Percentiles rank a stretch among this genome's conserved stretches.
Evolutionary conservation across 2,888 invertebrate species (phyloP).

Genomic region (Agrochola macilenta): DNA sequence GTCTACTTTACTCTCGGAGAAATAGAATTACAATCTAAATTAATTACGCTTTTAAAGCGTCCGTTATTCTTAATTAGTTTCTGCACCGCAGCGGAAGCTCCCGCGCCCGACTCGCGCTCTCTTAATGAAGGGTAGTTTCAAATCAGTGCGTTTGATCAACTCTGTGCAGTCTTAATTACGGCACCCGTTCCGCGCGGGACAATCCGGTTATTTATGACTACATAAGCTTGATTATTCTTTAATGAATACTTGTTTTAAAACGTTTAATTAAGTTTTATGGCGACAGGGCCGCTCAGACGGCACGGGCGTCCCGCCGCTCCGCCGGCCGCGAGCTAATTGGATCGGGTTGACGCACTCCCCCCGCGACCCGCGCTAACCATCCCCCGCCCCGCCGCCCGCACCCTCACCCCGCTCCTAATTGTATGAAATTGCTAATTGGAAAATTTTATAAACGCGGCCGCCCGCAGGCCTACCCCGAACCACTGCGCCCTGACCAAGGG

Average conservation of each 20-base stretch:
- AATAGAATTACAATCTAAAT: constrained; percentile 91
- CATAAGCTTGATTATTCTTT: constrained; percentile 91
- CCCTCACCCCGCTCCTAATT: constrained; percentile 86
- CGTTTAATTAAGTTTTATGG: constrained; percentile 91
- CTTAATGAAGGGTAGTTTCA: constrained; percentile 91
- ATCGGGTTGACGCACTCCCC: constrained; percentile 89
- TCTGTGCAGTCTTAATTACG: constrained; percentile 91
- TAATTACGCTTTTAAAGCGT: constrained; percentile 91
- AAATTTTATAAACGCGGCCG: constrained; percentile 90
- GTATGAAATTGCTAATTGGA: constrained; percentile 91
- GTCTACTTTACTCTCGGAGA: constrained; percentile 90
- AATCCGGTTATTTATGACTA: constrained; percentile 91
- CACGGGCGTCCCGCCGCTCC: constrained; percentile 87
- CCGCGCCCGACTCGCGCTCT: constrained; percentile 85
- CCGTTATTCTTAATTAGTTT: constrained; percentile 91
- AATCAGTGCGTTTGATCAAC: constrained; percentile 91
- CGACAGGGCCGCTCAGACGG: constrained; percentile 88
- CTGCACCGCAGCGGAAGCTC: constrained; percentile 90
- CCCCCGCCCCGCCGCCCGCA: constrained; percentile 73
- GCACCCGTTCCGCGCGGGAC: constrained; percentile 90
- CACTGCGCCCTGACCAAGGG: constrained; percentile 73
- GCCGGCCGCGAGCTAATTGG: constrained; percentile 90
- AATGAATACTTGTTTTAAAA: constrained; percentile 91
- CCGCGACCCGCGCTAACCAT: constrained; percentile 74
- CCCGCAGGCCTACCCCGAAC: constrained; percentile 84